Evolutionary conservation across 2,113 vertebrate genomes (phyloP).

Genomic region (Neopipo cinnamomea): DNA sequence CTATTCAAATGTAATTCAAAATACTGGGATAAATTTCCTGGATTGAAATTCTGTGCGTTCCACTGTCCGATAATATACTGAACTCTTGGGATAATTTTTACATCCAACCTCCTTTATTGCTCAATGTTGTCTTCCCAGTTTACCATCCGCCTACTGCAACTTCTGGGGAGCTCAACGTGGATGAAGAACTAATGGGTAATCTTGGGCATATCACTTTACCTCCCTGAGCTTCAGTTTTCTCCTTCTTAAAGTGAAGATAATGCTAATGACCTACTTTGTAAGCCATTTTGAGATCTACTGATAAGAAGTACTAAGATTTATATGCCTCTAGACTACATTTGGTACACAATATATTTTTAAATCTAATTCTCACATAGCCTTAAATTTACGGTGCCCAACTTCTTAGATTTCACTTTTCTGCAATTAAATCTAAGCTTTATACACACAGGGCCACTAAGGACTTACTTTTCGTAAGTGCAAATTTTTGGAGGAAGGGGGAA

Average conservation of each 20-base stretch:
- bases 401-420: neutral
- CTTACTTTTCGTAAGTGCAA: neutral
- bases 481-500: neutral
- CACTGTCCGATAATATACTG: neutral
- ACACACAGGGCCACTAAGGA: neutral
- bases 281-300: neutral
- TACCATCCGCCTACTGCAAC: neutral
- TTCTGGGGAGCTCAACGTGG: neutral
- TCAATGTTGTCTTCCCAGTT: neutral
- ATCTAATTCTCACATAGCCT: neutral
- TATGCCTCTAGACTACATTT: neutral
- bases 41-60: neutral
- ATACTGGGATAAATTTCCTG: neutral
- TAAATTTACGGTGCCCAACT: neutral
- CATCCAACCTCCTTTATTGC: neutral
- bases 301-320: neutral
- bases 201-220: neutral
- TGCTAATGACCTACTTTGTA: slow-evolving; percentile 12
- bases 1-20: neutral
- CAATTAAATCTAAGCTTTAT: neutral
- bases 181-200: neutral
- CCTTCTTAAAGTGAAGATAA: neutral
- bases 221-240: neutral
- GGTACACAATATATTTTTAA: neutral
- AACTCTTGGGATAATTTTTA: neutral